Evolutionary conservation across 1,140 invertebrate species (phyloP), one percentile per base, ranked within the genome.

Genomic region (Trachelipus rathkii): DNA sequence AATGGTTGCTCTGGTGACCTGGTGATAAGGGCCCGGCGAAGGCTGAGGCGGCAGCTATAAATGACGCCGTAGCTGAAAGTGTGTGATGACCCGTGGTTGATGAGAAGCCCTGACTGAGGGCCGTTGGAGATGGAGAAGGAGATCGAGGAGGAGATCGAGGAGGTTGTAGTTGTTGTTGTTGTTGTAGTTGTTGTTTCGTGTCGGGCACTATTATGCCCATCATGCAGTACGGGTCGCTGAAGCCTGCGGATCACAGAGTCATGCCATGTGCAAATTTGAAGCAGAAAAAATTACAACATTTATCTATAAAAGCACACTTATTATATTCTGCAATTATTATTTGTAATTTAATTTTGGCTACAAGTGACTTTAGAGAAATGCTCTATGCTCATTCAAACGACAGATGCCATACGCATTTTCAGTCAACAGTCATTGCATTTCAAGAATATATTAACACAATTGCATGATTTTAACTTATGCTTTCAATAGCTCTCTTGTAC

Each of bases 191-290:
- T 33, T 33, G 33, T 60, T 60, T 60, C 50, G 50, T 15, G 19
- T 60, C 50, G 19, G 50, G 50, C 50, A 60, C 50, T 15, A 60
- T 60, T 60, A 97, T 96, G 44, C 95, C 95, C 86, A 97, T 87
- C 95, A 98, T 98, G 86, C 95, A 96, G 85, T 96, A 97, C 0
- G 95, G 95, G 85, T 97, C 95, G 85, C 94, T 96, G 87, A 94
- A 97, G 79, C 95, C 95, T 96, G 85, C 53, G 71, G 4, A 44
- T 71, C 76, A 73, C 50, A 60, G 50, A 60, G 50, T 60, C 50
- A 60, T 60, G 50, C 50, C 11, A 60, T 60, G 50, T 60, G 50
- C 50, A 60, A 19, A 33, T 33, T 33, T 19, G 50, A 19, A 60
- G 50, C 50, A 60, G n/a, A 60, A 60, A 60, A 19, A 60, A 33